These are phyloP conservation scores for Zonitis immaculata DNA, from an alignment of 2,888 invertebrate species.

Conservation along the genomic window DNA sequence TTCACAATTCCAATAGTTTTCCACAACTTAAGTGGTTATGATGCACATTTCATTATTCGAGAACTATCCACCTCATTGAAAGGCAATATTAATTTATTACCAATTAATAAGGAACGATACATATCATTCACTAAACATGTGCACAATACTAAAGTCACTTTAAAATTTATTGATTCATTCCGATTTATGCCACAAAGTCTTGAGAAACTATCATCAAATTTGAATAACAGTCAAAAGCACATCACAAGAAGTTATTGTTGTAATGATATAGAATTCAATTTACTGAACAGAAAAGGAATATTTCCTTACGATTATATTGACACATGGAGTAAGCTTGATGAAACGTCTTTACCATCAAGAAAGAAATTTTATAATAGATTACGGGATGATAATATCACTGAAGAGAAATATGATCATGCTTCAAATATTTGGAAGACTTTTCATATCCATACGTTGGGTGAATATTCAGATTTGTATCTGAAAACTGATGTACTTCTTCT, in stretches of 20 bases:
- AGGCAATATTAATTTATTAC: too few relatives aligned
- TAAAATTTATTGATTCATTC: too few relatives aligned
- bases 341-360: constrained; percentile 16
- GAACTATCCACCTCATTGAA: too few relatives aligned
- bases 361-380: not conserved
- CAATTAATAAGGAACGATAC: too few relatives aligned
- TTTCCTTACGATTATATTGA: constrained; percentile 37
- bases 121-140: too few relatives aligned
- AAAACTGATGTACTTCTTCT: constrained; percentile 32
- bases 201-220: not conserved
- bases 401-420: constrained; percentile 28
- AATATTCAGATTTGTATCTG: constrained; percentile 32
- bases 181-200: not conserved
- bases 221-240: not conserved
- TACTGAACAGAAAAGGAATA: constrained; percentile 28
- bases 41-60: too few relatives aligned
- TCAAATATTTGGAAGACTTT: constrained; percentile 28
- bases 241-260: not conserved
- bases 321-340: constrained; percentile 20
- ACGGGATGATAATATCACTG: constrained; percentile 20
- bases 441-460: constrained; percentile 23
- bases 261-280: not conserved
- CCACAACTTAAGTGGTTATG: too few relatives aligned
- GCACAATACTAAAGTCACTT: too few relatives aligned
- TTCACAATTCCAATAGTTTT: too few relatives aligned